Evolutionary conservation across 2,113 vertebrate species (phyloP), one percentile per base, ranked within the genome.

Genomic region (Otis tarda): DNA sequence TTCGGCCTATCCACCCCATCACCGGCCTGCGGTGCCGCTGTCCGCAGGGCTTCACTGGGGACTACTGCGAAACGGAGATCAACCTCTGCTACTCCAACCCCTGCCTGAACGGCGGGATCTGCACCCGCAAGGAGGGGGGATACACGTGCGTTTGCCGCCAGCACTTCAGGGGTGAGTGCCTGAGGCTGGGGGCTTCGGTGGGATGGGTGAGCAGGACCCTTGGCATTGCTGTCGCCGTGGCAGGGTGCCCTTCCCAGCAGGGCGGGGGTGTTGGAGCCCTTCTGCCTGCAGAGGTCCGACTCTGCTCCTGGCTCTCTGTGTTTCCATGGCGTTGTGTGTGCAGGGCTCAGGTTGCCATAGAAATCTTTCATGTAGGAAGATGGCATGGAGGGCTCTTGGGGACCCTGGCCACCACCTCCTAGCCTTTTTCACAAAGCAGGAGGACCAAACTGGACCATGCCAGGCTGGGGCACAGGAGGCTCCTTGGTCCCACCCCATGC

Each of bases 61-160:
- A 99, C 97, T 99, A 99, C 98, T 99, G 99, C 0, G 99, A 99
- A 95, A 99, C 98, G 0, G 99, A 99, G 97, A 99, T 99, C 94
- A 99, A 99, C 97, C 98, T 99, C 95, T 99, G 99, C 96, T 99
- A 99, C 96, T 99, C 99, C 79, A 99, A 99, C 97, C 99, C 99
- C 12, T 99, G 99, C 95, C 98, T 98, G 55, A 99, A 99, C 0
- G 99, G 99, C 6, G 99, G 99, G 3, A 98, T 99, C 80, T 99
- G 99, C 33, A 98, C 98, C 25, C 98, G 98, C 91, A 98, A 98
- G 81, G 99, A 99, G 92, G 99, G 99, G 2, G 99, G 99, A 7
- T 99, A 99, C 97, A 99, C 99, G 8, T 99, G 99, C 4, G 96
- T 99, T 76, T 99, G 99, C 96, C 98, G 98, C 23, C 99, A 99